Conservation (phyloP, 2,113 vertebrate genomes). For the Mola mola region DNA sequence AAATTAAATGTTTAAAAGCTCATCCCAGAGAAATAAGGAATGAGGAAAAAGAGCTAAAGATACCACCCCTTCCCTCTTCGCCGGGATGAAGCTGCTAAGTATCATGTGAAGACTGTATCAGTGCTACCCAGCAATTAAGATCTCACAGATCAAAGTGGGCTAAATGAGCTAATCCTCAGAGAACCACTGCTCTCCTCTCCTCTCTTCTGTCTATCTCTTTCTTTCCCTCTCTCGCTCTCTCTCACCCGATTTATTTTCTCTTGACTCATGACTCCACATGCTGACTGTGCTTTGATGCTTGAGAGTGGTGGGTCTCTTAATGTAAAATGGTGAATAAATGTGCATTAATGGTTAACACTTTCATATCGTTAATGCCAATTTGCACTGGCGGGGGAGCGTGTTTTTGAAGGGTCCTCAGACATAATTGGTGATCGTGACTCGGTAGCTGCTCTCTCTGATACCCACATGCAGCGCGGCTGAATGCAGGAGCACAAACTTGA, state of each 20-base stretch:
- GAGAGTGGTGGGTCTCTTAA: constrained; percentile 61
- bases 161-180: constrained; percentile 73
- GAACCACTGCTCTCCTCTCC: constrained; percentile 40
- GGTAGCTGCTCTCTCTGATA: constrained; percentile 23
- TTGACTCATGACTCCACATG: constrained; percentile 54
- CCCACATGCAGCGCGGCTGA: constrained; percentile 25
- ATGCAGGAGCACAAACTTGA: not conserved
- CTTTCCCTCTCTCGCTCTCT: constrained; percentile 21
- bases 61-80: constrained; percentile 31
- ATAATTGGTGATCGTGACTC: constrained; percentile 52
- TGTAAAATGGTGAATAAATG: constrained; percentile 69
- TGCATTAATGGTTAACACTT: constrained; percentile 65
- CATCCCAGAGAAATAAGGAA: constrained; percentile 7
- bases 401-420: constrained; percentile 54
- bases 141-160: constrained; percentile 72
- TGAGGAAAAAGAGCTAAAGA: constrained; percentile 19
- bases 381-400: constrained; percentile 36
- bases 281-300: constrained; percentile 62
- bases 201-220: constrained; percentile 31
- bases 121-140: constrained; percentile 70
- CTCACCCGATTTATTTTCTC: constrained; percentile 59
- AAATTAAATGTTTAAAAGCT: not conserved
- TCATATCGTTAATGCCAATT: constrained; percentile 67
- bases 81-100: constrained; percentile 42
- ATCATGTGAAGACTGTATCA: constrained; percentile 63